Conservation (phyloP, 2,797 vertebrate genomes). For the Psittacula echo region DNA sequence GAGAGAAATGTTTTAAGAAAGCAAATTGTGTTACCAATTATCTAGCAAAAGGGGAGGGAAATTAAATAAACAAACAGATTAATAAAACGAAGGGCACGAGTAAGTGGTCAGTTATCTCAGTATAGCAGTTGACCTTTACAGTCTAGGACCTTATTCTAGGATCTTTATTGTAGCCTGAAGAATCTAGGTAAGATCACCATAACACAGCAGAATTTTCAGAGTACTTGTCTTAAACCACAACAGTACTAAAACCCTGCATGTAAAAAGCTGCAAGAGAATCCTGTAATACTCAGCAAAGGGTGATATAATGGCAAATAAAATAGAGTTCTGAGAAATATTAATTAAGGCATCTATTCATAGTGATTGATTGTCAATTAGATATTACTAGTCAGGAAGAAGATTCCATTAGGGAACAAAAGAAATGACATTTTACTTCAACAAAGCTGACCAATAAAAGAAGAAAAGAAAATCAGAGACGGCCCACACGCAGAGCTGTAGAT, state of each 20-base stretch:
- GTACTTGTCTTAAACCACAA: too few species aligned
- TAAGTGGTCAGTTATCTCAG: background rate
- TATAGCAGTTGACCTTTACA: background rate
- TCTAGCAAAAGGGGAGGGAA: background rate
- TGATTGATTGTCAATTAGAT: background rate
- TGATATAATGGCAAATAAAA: background rate
- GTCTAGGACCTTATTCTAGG: background rate
- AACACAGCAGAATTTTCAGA: background rate
- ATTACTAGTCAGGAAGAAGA: background rate
- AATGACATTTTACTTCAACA: background rate
- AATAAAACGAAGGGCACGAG: background rate
- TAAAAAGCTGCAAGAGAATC: background rate
- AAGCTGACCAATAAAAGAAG: background rate
- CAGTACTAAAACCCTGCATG: background rate
- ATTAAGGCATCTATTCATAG: background rate
- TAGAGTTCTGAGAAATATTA: background rate
- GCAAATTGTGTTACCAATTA: background rate
- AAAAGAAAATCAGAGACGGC: background rate
- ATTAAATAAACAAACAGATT: too few species aligned
- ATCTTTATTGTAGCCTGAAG: background rate
- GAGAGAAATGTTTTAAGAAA: background rate
- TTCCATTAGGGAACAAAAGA: background rate
- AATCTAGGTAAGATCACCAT: background rate
- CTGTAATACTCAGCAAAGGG: background rate
- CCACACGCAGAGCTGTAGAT: background rate